Base-by-base conservation (phyloP, 2,888 invertebrate genomes). In the Scaptomyza cyrtandrae region DNA sequence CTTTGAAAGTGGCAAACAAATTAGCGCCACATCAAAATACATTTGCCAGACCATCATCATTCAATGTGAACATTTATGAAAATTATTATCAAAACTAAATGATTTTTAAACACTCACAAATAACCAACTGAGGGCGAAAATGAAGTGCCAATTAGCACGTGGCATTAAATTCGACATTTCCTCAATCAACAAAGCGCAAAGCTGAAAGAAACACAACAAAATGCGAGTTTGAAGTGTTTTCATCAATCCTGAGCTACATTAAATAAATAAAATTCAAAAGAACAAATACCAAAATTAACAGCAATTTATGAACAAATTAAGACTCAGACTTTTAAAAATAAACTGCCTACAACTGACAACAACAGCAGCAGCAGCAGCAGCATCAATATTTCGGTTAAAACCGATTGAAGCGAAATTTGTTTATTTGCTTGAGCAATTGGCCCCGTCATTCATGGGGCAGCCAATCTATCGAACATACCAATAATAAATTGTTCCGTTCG, bases 371-470 rank as follows among this genome's bases (percentile, higher is more conserved):
- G 19, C 19, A 19, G 24, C 24, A 35, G 16, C 46, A 29, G 63
- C 65, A 46, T 16, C 53, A 57, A 64, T 65, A 31, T 24, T 35
- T n/a, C 3, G n/a, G 54, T 53, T 49, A 60, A 69, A 76, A 76
- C 48, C 72, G 65, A 76, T 80, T 78, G 75, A 76, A 57, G 57
- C 58, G 54, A 71, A 72, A 66, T 83, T 83, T 84, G 83, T 88
- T 88, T 84, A 86, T 84, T 84, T 84, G 87, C 85, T 84, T 84
- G 81, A 88, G 85, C 89, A 83, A 88, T 88, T 80, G 84, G 79
- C 61, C 58, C 67, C 84, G 84, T 88, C 88, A 88, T 65, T 88
- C 73, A 62, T 39, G 67, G 67, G 71, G 69, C 74, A 54, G 73
- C 68, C 84, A 68, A 88, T 83, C 67, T 69, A 88, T 83, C 86